Percentiles rank a stretch among this genome's conserved stretches.
phyloP scores from a whole-genome alignment of 30 jellyfish, hydroid and myxozoan genomes.

The Cassiopea xamachana region DNA sequence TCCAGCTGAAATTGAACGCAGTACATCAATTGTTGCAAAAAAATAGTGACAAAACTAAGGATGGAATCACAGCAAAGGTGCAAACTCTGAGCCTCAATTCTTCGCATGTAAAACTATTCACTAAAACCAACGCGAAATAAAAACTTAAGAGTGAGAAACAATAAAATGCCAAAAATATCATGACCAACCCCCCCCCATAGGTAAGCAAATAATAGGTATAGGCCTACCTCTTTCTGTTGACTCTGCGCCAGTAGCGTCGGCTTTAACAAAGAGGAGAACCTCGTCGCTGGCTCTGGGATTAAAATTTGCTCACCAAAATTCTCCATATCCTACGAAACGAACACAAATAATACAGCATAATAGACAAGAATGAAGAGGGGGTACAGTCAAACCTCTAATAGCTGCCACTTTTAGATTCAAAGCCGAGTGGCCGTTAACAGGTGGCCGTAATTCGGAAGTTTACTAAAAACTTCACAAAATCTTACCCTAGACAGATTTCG shows the following conservation, averaged over 20 bases:
- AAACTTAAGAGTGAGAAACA: not conserved
- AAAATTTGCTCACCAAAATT: constrained; percentile 56
- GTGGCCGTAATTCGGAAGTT: too few relatives aligned
- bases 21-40: not conserved
- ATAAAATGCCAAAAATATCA: too few relatives aligned
- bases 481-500: too few relatives aligned
- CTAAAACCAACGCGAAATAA: not conserved
- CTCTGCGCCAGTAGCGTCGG: constrained; percentile 93
- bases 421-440: too few relatives aligned
- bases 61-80: not conserved
- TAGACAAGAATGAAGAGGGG: not conserved
- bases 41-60: not conserved
- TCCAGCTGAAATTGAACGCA: constrained; percentile 36
- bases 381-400: too few relatives aligned
- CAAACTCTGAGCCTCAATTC: not conserved
- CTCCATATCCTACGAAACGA: constrained; percentile 65
- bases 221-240: constrained; percentile 81
- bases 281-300: constrained; percentile 83
- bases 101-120: not conserved
- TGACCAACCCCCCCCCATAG: too few relatives aligned
- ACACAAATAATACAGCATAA: not conserved
- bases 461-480: too few relatives aligned
- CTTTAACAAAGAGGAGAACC: constrained; percentile 50
- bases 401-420: too few relatives aligned
- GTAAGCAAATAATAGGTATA: too few relatives aligned